phyloP scores from a whole-genome alignment of 2,113 vertebrate genomes.

The Agelaius tricolor region DNA sequence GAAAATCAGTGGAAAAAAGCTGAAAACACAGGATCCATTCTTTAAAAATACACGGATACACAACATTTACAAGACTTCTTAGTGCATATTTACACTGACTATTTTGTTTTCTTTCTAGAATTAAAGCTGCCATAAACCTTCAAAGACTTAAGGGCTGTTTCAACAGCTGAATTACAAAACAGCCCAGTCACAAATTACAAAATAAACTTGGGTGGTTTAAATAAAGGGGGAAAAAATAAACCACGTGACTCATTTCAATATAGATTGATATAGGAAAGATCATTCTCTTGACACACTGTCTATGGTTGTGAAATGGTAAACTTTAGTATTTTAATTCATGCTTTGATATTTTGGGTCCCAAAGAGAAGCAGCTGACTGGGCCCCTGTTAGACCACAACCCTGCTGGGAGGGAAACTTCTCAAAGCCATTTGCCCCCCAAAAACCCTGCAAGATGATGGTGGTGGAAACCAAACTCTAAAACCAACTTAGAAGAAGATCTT shows the following conservation, averaged over 20 bases:
- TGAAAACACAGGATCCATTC: not conserved
- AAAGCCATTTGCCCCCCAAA: not conserved
- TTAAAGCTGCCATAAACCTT: conserved; percentile 39
- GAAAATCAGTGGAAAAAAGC: not conserved
- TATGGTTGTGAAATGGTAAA: not conserved
- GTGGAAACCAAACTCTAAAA: conserved; percentile 16
- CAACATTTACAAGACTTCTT: conserved; percentile 8
- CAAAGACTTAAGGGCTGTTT: conserved; percentile 22
- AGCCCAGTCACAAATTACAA: conserved; percentile 27
- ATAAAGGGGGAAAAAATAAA: not conserved
- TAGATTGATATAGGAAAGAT: not conserved
- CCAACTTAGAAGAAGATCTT: not conserved
- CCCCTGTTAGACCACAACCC: not conserved
- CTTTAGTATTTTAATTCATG: not conserved
- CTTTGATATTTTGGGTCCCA: not conserved
- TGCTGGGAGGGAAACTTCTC: not conserved
- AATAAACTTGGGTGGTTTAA: conserved; percentile 31
- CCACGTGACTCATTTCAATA: not conserved
- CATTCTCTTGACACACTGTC: not conserved
- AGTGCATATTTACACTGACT: conserved; percentile 5
- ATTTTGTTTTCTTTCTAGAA: not conserved
- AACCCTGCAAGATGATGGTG: not conserved
- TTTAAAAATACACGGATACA: not conserved
- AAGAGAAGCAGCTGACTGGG: not conserved
- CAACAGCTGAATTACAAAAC: conserved; percentile 11